phyloP scores from a whole-genome alignment of 2,797 vertebrate species.

The Dendrocincla tyrannina region DNA sequence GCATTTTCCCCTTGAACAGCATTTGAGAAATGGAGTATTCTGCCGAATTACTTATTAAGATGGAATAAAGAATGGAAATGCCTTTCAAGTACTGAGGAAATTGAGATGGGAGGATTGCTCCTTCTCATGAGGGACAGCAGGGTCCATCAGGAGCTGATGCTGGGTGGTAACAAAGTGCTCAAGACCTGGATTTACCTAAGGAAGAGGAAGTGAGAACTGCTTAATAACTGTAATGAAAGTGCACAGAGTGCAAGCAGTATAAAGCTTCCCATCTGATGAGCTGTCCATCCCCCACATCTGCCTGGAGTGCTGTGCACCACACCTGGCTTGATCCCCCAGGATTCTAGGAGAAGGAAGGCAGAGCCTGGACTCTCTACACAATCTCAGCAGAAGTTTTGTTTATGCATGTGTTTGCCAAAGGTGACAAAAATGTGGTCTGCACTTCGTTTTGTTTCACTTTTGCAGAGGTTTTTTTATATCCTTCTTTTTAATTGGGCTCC shows the following conservation, averaged over 20 bases:
- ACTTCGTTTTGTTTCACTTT: not conserved
- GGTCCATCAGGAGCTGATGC: not conserved
- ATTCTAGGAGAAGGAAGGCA: not conserved
- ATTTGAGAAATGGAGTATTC: not conserved
- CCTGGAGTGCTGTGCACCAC: not conserved
- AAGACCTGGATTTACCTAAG: not conserved
- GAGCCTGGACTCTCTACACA: not conserved
- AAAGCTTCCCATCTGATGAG: not conserved
- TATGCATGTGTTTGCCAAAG: not conserved
- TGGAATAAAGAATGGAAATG: not conserved
- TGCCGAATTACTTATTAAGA: not conserved
- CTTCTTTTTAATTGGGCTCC: not conserved
- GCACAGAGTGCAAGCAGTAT: fast-evolving
- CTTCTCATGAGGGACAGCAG: not conserved
- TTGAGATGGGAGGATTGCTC: not conserved
- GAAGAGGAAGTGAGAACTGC: not conserved
- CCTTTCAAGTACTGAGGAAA: not conserved
- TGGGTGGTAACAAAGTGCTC: not conserved
- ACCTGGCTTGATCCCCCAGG: not conserved
- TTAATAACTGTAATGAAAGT: not conserved
- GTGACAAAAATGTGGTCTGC: not conserved
- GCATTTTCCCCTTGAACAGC: not conserved
- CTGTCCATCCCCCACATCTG: not conserved
- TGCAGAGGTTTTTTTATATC: not conserved
- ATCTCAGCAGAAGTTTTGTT: not conserved